These are phyloP conservation scores for Papilio aristodemus DNA, from an alignment of 1,140 invertebrate genomes.

Conservation along the genomic window DNA sequence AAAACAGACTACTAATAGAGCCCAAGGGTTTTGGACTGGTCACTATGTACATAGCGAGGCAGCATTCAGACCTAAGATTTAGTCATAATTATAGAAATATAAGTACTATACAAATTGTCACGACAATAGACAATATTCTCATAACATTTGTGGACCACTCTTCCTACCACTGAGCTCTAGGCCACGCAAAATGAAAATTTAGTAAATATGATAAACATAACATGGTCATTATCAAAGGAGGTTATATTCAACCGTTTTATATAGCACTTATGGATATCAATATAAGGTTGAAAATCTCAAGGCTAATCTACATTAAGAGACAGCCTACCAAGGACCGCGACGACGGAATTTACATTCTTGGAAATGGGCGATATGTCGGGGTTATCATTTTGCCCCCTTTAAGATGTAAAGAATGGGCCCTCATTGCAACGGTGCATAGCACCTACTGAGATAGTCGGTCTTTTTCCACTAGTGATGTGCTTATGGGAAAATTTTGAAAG, in stretches of 20 bases:
- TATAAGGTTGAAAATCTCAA: conserved; percentile 15
- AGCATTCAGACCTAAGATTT: too few species aligned
- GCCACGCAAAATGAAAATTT: not conserved
- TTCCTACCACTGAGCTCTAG: not conserved
- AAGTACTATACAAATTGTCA: too few species aligned
- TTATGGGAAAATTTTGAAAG: not conserved
- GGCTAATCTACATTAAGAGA: conserved; percentile 40
- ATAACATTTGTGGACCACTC: not conserved
- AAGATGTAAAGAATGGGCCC: conserved; percentile 45
- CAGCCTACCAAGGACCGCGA: conserved; percentile 34
- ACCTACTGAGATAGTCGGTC: conserved; percentile 37
- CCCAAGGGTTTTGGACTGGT: too few species aligned
- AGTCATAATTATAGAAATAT: too few species aligned
- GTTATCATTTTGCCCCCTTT: conserved; percentile 52
- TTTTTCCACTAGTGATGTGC: conserved; percentile 28
- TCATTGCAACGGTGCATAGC: conserved; percentile 43
- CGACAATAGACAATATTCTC: not conserved
- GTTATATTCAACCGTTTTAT: conserved; percentile 30
- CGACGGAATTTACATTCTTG: conserved; percentile 46
- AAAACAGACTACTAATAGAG: too few species aligned
- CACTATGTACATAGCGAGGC: too few species aligned
- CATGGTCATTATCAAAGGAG: conserved; percentile 7
- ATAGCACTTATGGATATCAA: conserved; percentile 32
- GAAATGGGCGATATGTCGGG: conserved; percentile 42
- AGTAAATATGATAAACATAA: conserved; percentile 13